Evolutionary conservation across 2,797 vertebrate genomes (phyloP), one percentile per base, ranked within the genome.

Genomic region (Chelon labrosus): DNA sequence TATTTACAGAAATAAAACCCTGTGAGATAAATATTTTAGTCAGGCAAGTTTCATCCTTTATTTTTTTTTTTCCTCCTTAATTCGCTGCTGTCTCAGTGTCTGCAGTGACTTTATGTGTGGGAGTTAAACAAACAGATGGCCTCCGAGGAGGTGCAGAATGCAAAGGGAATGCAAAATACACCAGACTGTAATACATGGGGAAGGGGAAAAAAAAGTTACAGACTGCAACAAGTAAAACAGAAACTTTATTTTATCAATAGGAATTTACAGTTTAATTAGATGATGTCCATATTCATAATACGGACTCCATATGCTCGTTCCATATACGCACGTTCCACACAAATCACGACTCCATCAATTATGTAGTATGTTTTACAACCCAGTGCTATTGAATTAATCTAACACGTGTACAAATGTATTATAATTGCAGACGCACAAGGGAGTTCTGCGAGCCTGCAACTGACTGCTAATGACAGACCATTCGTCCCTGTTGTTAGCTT

Each of bases 81-180:
- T 70, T 82, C 61, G 77, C 56, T 12, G 38, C 12, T 19, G 63
- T 65, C 44, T 62, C 49, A 2, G 42, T 57, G 72, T 73, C 51
- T 76, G 20, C 77, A 62, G 73, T 31, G 46, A 59, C 65, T 78
- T 82, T 74, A 38, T 79, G 77, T 58, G 86, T 90, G 75, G 85
- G 81, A 79, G 77, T 62, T 49, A 73, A 79, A 83, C 66, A 86
- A 85, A 85, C 75, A 88, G 80, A 90, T 73, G 80, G 74, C 77
- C 63, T 69, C 69, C 0, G 39, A 75, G 70, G 49, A 83, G 6
- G n/a, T 39, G 38, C 14, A 37, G 49, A 70, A 73, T 56, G 47
- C 54, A 66, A 85, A 77, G 42, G 11, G 38, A 78, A 70, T 57
- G 59, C 50, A 73, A 74, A 82, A 63, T 69, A 60, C 74, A 78